These are phyloP conservation scores for Eupithecia pulchellata DNA, from an alignment of 2,888 invertebrate species.

Conservation along the genomic window DNA sequence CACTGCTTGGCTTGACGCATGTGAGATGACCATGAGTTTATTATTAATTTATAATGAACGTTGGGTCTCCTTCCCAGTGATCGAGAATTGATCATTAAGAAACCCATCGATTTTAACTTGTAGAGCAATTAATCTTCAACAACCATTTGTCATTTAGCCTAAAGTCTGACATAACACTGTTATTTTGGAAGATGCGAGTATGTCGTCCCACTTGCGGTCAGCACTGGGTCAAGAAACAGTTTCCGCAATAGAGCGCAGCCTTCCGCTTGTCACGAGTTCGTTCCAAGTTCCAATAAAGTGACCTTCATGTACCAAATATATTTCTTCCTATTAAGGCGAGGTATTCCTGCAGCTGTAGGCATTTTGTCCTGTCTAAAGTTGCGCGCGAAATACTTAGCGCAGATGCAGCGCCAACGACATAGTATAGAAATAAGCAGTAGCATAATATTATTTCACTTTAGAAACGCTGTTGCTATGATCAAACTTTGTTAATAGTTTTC, in stretches of 20 bases:
- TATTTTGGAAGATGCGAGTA: not conserved
- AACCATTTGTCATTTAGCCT: not conserved
- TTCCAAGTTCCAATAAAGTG: not conserved
- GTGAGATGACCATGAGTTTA: too few species aligned
- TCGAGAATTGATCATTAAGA: not conserved
- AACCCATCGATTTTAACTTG: not conserved
- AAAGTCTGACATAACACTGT: constrained; percentile 3
- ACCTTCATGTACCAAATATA: not conserved
- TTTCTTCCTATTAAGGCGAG: too few species aligned
- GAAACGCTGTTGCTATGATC: too few species aligned
- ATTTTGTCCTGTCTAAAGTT: too few species aligned
- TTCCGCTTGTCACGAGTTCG: constrained; percentile 5
- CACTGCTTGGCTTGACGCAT: too few species aligned
- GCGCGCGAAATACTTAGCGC: too few species aligned
- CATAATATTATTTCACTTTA: too few species aligned
- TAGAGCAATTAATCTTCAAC: not conserved
- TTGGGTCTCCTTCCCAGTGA: not conserved
- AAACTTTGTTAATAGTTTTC: too few species aligned
- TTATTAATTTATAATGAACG: too few species aligned
- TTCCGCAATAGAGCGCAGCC: not conserved
- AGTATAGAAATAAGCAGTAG: too few species aligned
- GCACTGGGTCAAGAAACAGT: not conserved
- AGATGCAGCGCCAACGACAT: too few species aligned
- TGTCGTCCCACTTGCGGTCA: not conserved
- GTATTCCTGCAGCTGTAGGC: too few species aligned